These are phyloP conservation scores for Drosophila sordidula DNA, from an alignment of 2,888 invertebrate species.

Conservation along the genomic window DNA sequence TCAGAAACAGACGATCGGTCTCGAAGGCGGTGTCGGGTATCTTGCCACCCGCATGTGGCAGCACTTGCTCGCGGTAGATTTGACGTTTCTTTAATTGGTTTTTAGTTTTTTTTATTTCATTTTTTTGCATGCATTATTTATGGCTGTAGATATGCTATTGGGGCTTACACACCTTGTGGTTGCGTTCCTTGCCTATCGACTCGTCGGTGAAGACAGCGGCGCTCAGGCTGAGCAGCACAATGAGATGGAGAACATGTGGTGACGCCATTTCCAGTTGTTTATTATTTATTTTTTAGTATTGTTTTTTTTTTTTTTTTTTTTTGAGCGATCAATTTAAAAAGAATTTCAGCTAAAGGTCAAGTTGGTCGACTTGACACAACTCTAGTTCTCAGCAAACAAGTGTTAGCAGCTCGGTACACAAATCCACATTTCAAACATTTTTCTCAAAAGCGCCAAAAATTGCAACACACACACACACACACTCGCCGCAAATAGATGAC, in stretches of 20 bases:
- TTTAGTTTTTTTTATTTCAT: conserved; percentile 1
- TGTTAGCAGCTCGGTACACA: conserved; percentile 68
- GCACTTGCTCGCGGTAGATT: conserved; percentile 88
- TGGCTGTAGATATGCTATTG: conserved; percentile 8
- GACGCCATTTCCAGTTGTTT: conserved; percentile 50
- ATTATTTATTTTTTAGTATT: conserved; percentile 7
- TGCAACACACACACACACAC: conserved; percentile 46
- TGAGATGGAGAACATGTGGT: conserved; percentile 27
- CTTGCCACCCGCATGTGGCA: conserved; percentile 88
- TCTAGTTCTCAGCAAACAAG: conserved; percentile 60
- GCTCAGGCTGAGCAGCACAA: conserved; percentile 52
- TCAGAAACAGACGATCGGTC: conserved; percentile 87
- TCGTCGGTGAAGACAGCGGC: conserved; percentile 38
- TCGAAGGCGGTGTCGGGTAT: conserved; percentile 88
- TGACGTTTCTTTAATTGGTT: conserved; percentile 86
- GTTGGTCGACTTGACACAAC: conserved; percentile 54
- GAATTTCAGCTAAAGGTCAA: conserved; percentile 69
- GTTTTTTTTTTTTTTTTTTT: conserved; percentile 8
- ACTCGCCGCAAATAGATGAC: conserved; percentile 46
- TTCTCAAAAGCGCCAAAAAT: conserved; percentile 29
- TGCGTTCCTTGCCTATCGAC: conserved; percentile 50
- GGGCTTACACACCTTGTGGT: conserved; percentile 65
- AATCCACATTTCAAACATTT: conserved; percentile 71
- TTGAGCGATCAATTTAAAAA: conserved; percentile 22
- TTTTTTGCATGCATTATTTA: conserved; percentile 42